Conservation (phyloP, 1,140 invertebrate species). For the Penaeus vannamei region DNA sequence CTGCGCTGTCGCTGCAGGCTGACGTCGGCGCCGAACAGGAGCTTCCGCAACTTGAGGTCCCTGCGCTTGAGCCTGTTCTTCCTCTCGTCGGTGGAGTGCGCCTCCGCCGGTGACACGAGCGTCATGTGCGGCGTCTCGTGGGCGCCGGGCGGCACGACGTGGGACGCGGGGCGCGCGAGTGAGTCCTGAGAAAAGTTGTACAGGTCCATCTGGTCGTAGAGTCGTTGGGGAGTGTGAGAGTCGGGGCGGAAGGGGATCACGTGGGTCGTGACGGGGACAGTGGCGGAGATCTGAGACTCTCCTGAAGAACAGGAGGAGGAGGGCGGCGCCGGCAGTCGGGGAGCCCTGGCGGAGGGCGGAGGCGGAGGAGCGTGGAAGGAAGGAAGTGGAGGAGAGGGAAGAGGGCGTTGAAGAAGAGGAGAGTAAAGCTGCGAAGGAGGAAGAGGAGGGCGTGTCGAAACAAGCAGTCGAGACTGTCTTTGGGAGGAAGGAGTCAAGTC, state of each 20-base stretch:
- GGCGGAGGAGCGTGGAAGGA: too few relatives aligned
- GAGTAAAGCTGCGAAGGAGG: not conserved
- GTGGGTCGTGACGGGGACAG: conserved; percentile 23
- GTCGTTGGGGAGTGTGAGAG: not conserved
- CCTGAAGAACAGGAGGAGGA: not conserved
- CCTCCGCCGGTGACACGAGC: conserved; percentile 39
- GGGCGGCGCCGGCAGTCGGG: not conserved
- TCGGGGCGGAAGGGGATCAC: conserved; percentile 26
- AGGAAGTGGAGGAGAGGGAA: too few relatives aligned
- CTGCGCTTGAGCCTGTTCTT: conserved; percentile 44
- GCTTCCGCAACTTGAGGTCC: conserved; percentile 25
- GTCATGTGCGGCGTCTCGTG: conserved; percentile 44
- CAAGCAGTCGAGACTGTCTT: not conserved
- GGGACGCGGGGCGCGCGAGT: not conserved
- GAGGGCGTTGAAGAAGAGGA: too few relatives aligned
- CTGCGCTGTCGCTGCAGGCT: conserved; percentile 36
- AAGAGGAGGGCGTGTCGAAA: not conserved
- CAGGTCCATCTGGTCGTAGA: not conserved
- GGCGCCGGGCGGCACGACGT: not conserved
- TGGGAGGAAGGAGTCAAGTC: not conserved
- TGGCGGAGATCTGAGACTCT: conserved; percentile 1
- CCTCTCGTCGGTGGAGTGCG: not conserved
- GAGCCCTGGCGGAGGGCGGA: too few relatives aligned
- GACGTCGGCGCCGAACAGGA: conserved; percentile 30
- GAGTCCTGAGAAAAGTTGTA: conserved; percentile 54